Evolutionary conservation across 2,113 vertebrate genomes (phyloP).

Genomic region (Plotosus lineatus): DNA sequence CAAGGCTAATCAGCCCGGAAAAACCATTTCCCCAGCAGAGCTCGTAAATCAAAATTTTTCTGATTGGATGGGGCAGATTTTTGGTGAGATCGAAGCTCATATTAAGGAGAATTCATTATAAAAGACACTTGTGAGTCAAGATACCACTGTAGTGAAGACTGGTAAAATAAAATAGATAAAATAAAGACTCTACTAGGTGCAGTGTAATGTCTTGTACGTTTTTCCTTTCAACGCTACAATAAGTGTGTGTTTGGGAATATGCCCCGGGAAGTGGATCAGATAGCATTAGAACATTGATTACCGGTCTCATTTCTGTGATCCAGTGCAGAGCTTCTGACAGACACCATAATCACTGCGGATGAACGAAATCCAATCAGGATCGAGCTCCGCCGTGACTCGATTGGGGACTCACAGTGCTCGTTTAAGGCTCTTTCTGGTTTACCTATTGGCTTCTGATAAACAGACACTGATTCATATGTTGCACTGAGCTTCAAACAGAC

Average conservation of each 20-base stretch:
- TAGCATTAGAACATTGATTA: constrained; percentile 76
- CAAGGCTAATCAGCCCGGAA: too few species aligned
- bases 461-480: constrained; percentile 11
- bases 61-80: too few species aligned
- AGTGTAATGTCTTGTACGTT: too few species aligned
- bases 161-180: too few species aligned
- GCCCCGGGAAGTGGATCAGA: constrained; percentile 64
- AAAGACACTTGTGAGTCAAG: too few species aligned
- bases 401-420: constrained; percentile 41
- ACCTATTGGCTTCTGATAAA: constrained; percentile 26
- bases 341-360: constrained; percentile 72
- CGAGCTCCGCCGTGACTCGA: constrained; percentile 54
- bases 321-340: constrained; percentile 63
- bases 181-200: too few species aligned
- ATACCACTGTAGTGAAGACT: too few species aligned
- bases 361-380: constrained; percentile 54
- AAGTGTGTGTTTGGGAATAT: constrained; percentile 42
- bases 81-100: too few species aligned
- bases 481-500: not conserved
- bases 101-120: too few species aligned
- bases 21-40: too few species aligned
- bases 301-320: constrained; percentile 70
- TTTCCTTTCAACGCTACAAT: not conserved
- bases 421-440: constrained; percentile 35
- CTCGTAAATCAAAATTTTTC: too few species aligned